These are phyloP conservation scores for Drosophila trapezifrons DNA, from an alignment of 1,140 invertebrate genomes.

Conservation along the genomic window DNA sequence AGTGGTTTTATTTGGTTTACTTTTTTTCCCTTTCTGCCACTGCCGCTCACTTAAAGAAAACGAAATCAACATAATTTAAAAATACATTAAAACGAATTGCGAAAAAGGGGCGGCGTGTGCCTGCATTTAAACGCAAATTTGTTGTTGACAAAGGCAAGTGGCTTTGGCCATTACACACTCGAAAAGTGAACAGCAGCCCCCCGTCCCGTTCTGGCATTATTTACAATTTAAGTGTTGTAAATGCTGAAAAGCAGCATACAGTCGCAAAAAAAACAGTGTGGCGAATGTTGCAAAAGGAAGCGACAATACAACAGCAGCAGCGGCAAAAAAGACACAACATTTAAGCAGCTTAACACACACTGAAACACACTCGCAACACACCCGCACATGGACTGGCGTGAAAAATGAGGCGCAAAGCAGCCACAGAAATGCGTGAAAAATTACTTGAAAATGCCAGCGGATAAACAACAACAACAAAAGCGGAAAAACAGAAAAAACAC, in stretches of 20 bases:
- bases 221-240: conserved; percentile 82
- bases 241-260: conserved; percentile 58
- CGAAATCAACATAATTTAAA: conserved; percentile 76
- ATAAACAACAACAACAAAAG: conserved; percentile 56
- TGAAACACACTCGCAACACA: conserved; percentile 7
- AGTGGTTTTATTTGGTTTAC: conserved; percentile 12
- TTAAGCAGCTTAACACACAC: conserved; percentile 72
- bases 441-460: conserved; percentile 77
- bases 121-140: conserved; percentile 77
- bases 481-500: conserved; percentile 9
- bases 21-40: neutral
- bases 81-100: conserved; percentile 75
- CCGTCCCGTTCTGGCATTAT: conserved; percentile 59
- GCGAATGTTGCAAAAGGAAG: conserved; percentile 70
- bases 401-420: conserved; percentile 80
- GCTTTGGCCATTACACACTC: conserved; percentile 78
- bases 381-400: conserved; percentile 41
- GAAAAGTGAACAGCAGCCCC: conserved; percentile 23
- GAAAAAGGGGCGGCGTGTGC: conserved; percentile 35
- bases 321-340: conserved; percentile 55
- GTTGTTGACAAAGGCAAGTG: conserved; percentile 80
- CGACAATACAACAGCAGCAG: conserved; percentile 15
- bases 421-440: conserved; percentile 81
- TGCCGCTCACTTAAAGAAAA: conserved; percentile 45
- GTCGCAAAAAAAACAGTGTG: conserved; percentile 34